Conservation (phyloP, 2,797 vertebrate genomes). For the Leptatherina wallacei region DNA sequence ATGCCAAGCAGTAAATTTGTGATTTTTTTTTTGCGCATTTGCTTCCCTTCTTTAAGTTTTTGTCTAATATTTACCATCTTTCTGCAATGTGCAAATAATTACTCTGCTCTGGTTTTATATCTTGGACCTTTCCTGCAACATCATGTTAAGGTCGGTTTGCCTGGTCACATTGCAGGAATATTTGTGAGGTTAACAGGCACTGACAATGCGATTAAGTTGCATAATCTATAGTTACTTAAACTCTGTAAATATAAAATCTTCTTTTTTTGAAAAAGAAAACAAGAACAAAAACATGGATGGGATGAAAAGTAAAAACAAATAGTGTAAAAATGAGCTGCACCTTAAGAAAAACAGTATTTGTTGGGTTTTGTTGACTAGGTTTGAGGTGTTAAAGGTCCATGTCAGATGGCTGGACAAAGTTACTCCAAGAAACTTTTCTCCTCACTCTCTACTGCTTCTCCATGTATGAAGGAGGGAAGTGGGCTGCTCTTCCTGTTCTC, state of each 20-base stretch:
- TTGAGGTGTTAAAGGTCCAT: no score
- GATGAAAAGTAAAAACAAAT: no score
- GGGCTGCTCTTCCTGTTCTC: no score
- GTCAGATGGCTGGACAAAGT: no score
- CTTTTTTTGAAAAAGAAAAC: background rate
- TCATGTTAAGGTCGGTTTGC: background rate
- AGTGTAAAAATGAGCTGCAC: no score
- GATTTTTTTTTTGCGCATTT: background rate
- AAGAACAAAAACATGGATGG: background rate
- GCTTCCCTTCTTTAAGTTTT: background rate
- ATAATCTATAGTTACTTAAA: background rate
- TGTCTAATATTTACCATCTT: background rate
- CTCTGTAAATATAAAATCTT: background rate
- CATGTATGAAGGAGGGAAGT: no score
- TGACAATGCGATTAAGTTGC: background rate
- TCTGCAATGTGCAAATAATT: background rate
- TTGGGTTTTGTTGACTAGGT: no score
- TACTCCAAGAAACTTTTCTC: no score
- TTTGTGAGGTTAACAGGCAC: conserved; percentile 5
- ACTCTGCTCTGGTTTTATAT: background rate
- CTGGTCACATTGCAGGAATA: background rate
- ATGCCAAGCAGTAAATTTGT: background rate
- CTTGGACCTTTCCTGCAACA: background rate
- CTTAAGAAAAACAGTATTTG: no score
- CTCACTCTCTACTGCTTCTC: no score